Percentiles rank a stretch among this genome's conserved stretches.
Conservation (phyloP, 2,888 invertebrate species). For the Leucophenga montana region DNA sequence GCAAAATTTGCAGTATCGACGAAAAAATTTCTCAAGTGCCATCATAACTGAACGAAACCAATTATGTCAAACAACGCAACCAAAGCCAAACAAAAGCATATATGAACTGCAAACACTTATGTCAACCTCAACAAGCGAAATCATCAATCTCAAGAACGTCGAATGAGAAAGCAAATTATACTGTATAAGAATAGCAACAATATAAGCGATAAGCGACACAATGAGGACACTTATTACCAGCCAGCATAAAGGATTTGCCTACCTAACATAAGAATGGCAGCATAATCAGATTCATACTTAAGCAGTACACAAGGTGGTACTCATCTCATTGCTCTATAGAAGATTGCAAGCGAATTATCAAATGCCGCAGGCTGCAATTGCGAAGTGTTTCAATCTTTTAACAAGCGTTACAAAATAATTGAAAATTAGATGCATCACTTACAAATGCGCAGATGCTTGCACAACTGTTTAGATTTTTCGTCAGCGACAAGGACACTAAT, state of each 20-base stretch:
- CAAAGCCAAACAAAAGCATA: neutral
- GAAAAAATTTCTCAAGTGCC: slow-evolving; percentile 7
- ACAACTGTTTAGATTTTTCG: slow-evolving; percentile 26
- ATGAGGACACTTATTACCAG: slow-evolving; percentile 14
- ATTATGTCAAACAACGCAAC: slow-evolving; percentile 6
- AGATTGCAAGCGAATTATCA: slow-evolving; percentile 34
- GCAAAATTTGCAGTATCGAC: neutral
- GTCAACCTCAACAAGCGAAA: neutral
- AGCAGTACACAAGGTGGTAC: slow-evolving; percentile 54
- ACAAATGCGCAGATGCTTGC: slow-evolving; percentile 27
- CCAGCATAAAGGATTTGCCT: slow-evolving; percentile 9
- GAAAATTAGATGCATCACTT: slow-evolving; percentile 29
- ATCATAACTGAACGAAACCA: neutral
- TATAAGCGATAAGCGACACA: neutral
- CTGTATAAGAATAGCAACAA: neutral
- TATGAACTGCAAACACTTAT: neutral
- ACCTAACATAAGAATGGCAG: slow-evolving; percentile 41
- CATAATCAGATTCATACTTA: slow-evolving; percentile 47
- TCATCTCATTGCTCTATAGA: too few species aligned
- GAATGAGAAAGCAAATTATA: slow-evolving; percentile 15
- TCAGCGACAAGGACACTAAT: neutral
- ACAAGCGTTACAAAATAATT: neutral
- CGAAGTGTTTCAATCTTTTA: slow-evolving; percentile 3
- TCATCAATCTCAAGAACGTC: slow-evolving; percentile 5
- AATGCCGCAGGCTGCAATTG: slow-evolving; percentile 56